Evolutionary conservation across 2,797 vertebrate genomes (phyloP).

Genomic region (Vespertilio murinus): DNA sequence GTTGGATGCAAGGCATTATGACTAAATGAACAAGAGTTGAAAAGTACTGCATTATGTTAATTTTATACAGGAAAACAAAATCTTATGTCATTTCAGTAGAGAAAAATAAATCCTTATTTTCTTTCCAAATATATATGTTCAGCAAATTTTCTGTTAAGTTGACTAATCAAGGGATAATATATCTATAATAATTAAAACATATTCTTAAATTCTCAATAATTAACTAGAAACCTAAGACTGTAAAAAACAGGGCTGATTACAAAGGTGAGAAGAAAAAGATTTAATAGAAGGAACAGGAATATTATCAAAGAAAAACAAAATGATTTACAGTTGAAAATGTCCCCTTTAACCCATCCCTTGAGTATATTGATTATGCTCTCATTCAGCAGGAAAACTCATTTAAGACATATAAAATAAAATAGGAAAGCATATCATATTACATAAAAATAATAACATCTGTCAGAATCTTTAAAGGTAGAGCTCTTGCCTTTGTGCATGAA

Average conservation of each 20-base stretch:
- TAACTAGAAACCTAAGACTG: not conserved
- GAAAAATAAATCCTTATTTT: not conserved
- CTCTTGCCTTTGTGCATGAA: not conserved
- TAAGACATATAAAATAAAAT: not conserved
- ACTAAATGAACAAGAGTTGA: not conserved
- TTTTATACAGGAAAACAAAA: not conserved
- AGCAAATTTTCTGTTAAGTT: not conserved
- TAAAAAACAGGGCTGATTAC: not conserved
- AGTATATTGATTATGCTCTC: not conserved
- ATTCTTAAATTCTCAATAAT: not conserved
- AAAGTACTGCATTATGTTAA: not conserved
- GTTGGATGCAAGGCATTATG: not conserved
- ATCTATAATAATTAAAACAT: not conserved
- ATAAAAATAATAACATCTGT: not conserved
- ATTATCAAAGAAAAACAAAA: conserved; percentile 15
- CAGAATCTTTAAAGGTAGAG: conserved; percentile 30
- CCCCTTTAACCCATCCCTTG: not conserved
- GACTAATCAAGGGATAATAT: not conserved
- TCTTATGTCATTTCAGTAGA: not conserved
- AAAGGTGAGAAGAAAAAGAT: not conserved
- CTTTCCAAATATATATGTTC: not conserved
- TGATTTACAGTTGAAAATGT: not conserved
- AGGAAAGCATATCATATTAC: not conserved
- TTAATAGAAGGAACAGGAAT: not conserved
- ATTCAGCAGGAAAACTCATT: conserved; percentile 8